Percentiles rank a stretch among this genome's conserved stretches.
phyloP scores from a whole-genome alignment of 1,140 invertebrate species.

The Zaprionus africanus region DNA sequence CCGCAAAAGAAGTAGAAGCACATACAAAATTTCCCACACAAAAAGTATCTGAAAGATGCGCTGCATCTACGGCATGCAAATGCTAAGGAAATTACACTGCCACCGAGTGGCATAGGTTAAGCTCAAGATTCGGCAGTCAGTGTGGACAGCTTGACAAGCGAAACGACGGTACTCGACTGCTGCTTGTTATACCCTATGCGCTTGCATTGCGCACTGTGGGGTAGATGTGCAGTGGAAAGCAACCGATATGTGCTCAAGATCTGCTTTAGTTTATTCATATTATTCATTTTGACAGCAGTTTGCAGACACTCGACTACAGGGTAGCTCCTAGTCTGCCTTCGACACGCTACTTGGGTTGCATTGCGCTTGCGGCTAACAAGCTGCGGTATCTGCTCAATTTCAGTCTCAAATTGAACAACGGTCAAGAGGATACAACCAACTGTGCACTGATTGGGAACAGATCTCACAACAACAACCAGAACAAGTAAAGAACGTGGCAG shows the following conservation, averaged over 20 bases:
- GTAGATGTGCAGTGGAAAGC: not conserved
- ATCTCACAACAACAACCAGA: not conserved
- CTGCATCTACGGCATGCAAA: conserved; percentile 62
- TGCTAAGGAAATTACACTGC: conserved; percentile 62
- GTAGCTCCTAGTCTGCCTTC: not conserved
- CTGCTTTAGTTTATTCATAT: too few species aligned
- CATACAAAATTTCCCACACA: conserved; percentile 69
- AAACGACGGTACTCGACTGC: conserved; percentile 1
- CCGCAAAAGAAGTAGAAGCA: conserved; percentile 38
- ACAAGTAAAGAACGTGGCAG: not conserved
- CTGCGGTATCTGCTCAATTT: not conserved
- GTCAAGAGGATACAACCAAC: conserved; percentile 15
- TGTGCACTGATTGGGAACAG: conserved; percentile 18
- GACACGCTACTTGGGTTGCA: not conserved
- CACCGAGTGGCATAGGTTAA: not conserved
- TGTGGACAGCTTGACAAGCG: conserved; percentile 38
- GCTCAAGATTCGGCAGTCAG: conserved; percentile 32
- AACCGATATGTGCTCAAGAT: not conserved
- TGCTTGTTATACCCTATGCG: conserved; percentile 20
- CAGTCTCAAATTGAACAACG: conserved; percentile 15
- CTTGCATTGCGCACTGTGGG: not conserved
- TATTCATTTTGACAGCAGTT: not conserved
- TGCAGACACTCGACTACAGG: not conserved
- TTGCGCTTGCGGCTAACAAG: not conserved
- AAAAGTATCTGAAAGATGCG: conserved; percentile 60